These are phyloP conservation scores for Ernsta delagoae DNA, from an alignment of 2,888 invertebrate genomes.

Conservation along the genomic window DNA sequence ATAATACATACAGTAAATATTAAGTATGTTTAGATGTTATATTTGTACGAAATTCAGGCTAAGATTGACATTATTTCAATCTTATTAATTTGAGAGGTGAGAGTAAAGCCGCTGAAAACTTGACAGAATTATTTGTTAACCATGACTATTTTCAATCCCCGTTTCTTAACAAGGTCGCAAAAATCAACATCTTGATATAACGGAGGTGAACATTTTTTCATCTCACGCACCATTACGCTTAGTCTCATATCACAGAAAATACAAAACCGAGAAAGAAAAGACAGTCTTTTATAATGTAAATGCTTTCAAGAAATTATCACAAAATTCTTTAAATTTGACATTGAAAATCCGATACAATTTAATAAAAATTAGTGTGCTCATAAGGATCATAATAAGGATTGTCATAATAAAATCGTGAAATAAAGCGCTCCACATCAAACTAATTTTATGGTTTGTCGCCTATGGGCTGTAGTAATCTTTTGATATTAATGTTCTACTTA, in stretches of 20 bases:
- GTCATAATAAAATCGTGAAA: background rate
- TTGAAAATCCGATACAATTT: background rate
- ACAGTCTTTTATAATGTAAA: conserved; percentile 52
- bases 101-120: too few relatives aligned
- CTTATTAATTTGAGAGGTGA: too few relatives aligned
- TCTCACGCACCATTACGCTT: background rate
- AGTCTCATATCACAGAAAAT: conserved; percentile 60
- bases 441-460: background rate
- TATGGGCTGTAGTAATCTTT: background rate
- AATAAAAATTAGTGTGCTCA: too few relatives aligned
- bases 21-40: too few relatives aligned
- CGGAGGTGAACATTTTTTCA: background rate
- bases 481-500: background rate
- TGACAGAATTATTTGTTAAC: too few relatives aligned
- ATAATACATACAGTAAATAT: too few relatives aligned
- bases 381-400: too few relatives aligned
- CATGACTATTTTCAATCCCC: too few relatives aligned
- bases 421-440: background rate
- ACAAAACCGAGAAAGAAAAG: conserved; percentile 51
- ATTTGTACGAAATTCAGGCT: too few relatives aligned
- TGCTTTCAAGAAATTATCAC: conserved; percentile 33
- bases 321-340: background rate
- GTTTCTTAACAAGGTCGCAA: too few relatives aligned
- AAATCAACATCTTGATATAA: conserved; percentile 12
- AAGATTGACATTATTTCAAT: too few relatives aligned